These are phyloP conservation scores for Thaumetopoea pityocampa DNA, from an alignment of 1,140 invertebrate species.

Conservation along the genomic window DNA sequence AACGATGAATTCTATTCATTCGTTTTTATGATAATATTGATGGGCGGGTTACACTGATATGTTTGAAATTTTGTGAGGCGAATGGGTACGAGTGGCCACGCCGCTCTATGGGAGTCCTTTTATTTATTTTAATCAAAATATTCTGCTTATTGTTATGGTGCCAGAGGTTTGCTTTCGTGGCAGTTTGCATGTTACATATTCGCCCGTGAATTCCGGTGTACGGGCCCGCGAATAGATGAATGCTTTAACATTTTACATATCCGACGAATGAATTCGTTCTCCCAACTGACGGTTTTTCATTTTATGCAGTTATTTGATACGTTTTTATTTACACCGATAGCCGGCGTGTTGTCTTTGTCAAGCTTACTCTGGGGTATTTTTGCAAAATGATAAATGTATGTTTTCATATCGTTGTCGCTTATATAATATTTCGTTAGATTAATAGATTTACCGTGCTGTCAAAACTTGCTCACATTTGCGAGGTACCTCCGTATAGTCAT, in stretches of 20 bases:
- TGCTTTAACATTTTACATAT: conserved; percentile 74
- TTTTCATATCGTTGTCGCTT: conserved; percentile 7
- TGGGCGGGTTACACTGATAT: conserved; percentile 30
- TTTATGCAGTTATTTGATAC: conserved; percentile 63
- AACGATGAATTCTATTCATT: conserved; percentile 17
- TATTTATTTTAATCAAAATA: conserved; percentile 74
- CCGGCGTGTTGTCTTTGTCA: conserved; percentile 36
- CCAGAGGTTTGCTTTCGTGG: conserved; percentile 57
- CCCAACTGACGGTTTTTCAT: conserved; percentile 55
- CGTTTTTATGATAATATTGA: conserved; percentile 29
- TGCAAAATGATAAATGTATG: conserved; percentile 34
- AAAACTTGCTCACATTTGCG: no score
- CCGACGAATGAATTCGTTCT: conserved; percentile 70
- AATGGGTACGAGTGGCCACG: neutral
- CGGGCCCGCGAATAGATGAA: conserved; percentile 65
- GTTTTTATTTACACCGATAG: conserved; percentile 51
- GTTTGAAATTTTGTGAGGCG: conserved; percentile 32
- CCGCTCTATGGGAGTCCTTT: conserved; percentile 55
- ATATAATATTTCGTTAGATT: no score
- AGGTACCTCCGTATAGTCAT: no score
- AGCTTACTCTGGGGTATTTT: conserved; percentile 29
- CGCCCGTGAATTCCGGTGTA: conserved; percentile 67
- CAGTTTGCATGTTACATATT: conserved; percentile 64
- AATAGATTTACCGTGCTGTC: no score
- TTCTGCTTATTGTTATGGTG: conserved; percentile 64